Evolutionary conservation across 1,140 invertebrate species (phyloP), one percentile per base, ranked within the genome.

Genomic region (Tachypleus tridentatus): DNA sequence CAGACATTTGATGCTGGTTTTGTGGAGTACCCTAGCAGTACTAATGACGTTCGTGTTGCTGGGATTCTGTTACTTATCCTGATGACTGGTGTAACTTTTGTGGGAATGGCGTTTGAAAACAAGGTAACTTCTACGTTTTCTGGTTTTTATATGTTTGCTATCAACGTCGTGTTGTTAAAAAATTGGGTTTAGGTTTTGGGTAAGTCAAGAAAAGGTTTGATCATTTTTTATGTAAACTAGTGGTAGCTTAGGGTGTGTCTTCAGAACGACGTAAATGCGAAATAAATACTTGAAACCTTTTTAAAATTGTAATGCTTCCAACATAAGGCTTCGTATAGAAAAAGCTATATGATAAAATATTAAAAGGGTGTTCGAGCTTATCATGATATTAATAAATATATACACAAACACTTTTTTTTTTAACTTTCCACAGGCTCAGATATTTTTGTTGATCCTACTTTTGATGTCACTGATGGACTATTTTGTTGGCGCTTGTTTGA

Each of bases 41-140:
- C 83, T 3, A 88, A 89, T 70, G 90, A 93, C 71, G 84, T 87
- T 4, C 81, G 91, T 58, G 84, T 93, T 54, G 81, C 91, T 52
- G 67, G 71, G 47, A 54, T 70, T 52, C 52, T 59, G 3, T 61
- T 64, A n/a, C 49, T 68, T 3, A 56, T 72, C 7, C 11, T 69
- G 1, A 63, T 70, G 53, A 70, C 67, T 57, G 62, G 61, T 53
- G 63, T 72, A 9, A 70, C 69, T 0, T 53, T 70, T 8, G 60
- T 72, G 3, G n/a, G 71, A 53, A 75, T 69, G 72, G 72, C 58
- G 11, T 75, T 61, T 53, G 67, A 59, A 49, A 75, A 62, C 60
- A 77, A 69, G 71, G 76, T 72, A 66, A 66, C 49, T 64, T 29
- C 29, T 29, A 29, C 29, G 29, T 29, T 29, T 29, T 29, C 0